These are phyloP conservation scores for Lepisosteus oculatus DNA, from an alignment of 2,113 vertebrate species.

Conservation along the genomic window DNA sequence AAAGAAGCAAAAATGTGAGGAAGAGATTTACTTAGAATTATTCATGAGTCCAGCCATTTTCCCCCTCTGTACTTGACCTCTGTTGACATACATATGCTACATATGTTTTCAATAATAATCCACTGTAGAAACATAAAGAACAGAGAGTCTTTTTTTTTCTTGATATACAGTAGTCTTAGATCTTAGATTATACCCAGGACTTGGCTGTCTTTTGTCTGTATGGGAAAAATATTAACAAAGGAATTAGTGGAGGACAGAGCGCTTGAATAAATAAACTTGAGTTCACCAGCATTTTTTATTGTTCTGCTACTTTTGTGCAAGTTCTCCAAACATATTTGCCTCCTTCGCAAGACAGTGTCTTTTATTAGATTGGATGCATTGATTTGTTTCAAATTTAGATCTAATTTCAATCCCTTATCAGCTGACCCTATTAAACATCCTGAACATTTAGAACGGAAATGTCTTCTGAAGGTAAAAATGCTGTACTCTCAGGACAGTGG, in stretches of 20 bases:
- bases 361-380: constrained; percentile 6
- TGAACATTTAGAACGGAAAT: not conserved
- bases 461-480: no score
- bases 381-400: constrained; percentile 9
- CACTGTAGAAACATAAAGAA: not conserved
- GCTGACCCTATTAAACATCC: not conserved
- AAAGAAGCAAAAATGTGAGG: not conserved
- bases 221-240: not conserved
- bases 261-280: not conserved
- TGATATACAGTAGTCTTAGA: not conserved
- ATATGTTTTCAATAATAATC: constrained; percentile 5
- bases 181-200: not conserved
- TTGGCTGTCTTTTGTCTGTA: not conserved
- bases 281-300: not conserved
- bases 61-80: constrained; percentile 7
- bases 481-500: no score
- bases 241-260: not conserved
- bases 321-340: not conserved
- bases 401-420: not conserved
- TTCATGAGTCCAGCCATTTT: not conserved
- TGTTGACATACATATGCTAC: not conserved
- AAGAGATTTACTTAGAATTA: constrained; percentile 1
- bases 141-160: not conserved
- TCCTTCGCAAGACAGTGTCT: not conserved
- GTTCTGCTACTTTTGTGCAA: not conserved